Evolutionary conservation across 1,140 invertebrate species (phyloP).

Genomic region (Pseudobourletiella spinata): DNA sequence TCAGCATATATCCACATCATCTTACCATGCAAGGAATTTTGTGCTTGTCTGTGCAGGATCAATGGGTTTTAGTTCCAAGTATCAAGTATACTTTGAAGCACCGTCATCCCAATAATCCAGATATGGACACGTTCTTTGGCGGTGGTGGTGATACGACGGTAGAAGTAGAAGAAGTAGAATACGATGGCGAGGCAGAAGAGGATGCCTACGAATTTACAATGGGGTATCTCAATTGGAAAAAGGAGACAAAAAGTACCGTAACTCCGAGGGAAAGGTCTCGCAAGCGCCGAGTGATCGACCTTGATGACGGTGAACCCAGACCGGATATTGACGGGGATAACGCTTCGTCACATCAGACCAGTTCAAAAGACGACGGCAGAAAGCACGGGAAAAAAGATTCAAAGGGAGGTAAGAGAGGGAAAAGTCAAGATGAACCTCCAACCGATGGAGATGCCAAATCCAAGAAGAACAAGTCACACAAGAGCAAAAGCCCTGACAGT

Average conservation of each 20-base stretch:
- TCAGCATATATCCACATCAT: too few species aligned
- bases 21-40: too few species aligned
- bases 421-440: background rate
- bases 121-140: too few species aligned
- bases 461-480: background rate
- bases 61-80: constrained; percentile 22
- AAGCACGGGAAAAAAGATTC: background rate
- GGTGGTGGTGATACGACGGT: background rate
- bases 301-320: background rate
- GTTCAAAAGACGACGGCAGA: too few species aligned
- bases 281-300: background rate
- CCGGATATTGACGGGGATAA: background rate
- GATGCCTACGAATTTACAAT: too few species aligned
- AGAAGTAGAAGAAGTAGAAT: background rate
- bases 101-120: background rate
- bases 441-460: background rate
- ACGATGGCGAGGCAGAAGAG: background rate
- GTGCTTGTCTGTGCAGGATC: background rate
- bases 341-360: too few species aligned
- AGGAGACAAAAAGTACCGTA: background rate
- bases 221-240: too few species aligned
- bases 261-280: background rate
- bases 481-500: too few species aligned
- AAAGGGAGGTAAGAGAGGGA: background rate
- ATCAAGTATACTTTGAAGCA: constrained; percentile 10